Percentiles rank a stretch among this genome's conserved stretches.
Conservation (phyloP, 2,888 invertebrate genomes). For the Hermodice carunculata region DNA sequence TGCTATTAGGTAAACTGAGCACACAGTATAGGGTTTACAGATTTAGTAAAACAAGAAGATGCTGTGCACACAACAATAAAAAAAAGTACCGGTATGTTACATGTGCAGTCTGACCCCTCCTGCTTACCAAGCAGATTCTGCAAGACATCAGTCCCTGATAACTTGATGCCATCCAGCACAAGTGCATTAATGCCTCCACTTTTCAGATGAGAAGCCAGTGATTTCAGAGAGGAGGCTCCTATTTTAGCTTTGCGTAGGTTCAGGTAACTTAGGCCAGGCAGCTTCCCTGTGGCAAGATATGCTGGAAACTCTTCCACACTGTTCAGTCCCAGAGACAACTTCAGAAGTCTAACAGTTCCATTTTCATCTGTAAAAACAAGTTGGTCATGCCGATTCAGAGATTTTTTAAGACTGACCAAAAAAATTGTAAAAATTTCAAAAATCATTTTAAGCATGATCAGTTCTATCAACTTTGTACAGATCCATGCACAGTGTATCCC, state of each 20-base stretch:
- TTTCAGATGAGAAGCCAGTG: constrained; percentile 25
- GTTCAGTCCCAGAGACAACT: constrained; percentile 47
- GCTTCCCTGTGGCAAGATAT: constrained; percentile 23
- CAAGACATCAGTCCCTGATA: constrained; percentile 47
- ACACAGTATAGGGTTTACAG: too few species aligned
- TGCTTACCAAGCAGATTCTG: constrained; percentile 26
- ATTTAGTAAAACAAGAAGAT: too few species aligned
- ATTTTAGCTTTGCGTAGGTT: constrained; percentile 50
- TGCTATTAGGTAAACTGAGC: too few species aligned
- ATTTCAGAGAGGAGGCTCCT: constrained; percentile 30
- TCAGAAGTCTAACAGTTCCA: constrained; percentile 12
- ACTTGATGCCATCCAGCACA: constrained; percentile 54
- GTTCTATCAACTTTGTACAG: too few species aligned
- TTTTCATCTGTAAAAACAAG: not conserved
- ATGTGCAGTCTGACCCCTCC: too few species aligned
- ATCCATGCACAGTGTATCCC: too few species aligned
- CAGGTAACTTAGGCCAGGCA: constrained; percentile 47
- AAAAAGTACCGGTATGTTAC: too few species aligned
- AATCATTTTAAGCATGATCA: too few species aligned
- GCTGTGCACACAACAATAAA: too few species aligned
- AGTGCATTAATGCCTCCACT: constrained; percentile 34
- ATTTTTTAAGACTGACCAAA: too few species aligned
- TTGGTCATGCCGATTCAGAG: too few species aligned
- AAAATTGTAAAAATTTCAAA: too few species aligned
- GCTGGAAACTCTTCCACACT: constrained; percentile 40